Percentiles rank a stretch among this genome's conserved stretches.
phyloP scores from a whole-genome alignment of 2,888 invertebrate species.

The Sinelater perroti region DNA sequence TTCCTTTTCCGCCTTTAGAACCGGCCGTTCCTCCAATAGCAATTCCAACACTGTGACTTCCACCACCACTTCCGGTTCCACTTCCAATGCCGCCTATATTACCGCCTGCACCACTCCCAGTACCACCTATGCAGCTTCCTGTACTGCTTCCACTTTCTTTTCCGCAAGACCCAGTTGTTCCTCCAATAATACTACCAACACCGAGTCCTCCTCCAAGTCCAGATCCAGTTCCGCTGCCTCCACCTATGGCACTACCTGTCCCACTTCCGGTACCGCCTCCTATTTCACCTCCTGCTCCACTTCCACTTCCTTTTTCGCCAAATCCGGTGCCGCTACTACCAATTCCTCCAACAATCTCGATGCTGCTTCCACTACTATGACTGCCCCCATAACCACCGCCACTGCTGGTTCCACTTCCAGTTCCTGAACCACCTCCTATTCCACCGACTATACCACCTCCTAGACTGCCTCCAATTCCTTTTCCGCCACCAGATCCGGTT shows the following conservation, averaged over 20 bases:
- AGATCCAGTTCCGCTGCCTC: no score
- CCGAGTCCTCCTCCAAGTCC: slow-evolving; percentile 18
- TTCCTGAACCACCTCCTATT: slow-evolving; percentile 27
- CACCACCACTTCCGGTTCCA: background rate
- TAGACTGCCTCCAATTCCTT: no score
- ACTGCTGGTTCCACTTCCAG: slow-evolving; percentile 3
- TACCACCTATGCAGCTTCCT: slow-evolving; percentile 21
- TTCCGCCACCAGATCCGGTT: no score
- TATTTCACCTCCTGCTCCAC: slow-evolving; percentile 37
- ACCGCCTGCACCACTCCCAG: slow-evolving; percentile 41
- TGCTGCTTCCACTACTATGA: no score
- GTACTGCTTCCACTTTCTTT: background rate
- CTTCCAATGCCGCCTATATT: no score
- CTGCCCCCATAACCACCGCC: background rate
- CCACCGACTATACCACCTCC: slow-evolving; percentile 29
- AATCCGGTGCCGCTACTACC: background rate
- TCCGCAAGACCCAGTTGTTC: background rate
- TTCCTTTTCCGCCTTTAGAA: no score
- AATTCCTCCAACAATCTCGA: background rate
- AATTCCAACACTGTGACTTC: background rate
- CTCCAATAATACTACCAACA: background rate
- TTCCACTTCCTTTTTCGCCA: background rate
- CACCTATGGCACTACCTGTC: no score
- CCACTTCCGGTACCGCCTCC: background rate
- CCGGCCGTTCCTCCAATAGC: no score